phyloP scores from a whole-genome alignment of 2,888 invertebrate genomes.

The Caenorhabditis doughertyi region DNA sequence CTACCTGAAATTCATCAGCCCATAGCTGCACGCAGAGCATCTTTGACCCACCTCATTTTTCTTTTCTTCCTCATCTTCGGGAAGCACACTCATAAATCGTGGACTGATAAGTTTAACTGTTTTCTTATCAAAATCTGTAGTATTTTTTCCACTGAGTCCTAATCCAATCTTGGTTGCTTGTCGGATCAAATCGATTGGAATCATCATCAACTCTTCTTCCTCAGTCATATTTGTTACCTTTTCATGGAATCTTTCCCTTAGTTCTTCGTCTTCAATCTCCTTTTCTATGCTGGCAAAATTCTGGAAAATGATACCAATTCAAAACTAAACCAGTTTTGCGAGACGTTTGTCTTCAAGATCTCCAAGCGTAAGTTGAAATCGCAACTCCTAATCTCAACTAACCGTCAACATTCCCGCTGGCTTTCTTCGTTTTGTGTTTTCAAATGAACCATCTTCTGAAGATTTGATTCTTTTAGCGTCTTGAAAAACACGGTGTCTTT shows the following conservation, averaged over 20 bases:
- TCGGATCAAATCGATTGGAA: slow-evolving; percentile 59
- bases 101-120: slow-evolving; percentile 61
- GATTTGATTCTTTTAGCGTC: slow-evolving; percentile 19
- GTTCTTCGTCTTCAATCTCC: slow-evolving; percentile 61
- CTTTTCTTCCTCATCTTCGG: slow-evolving; percentile 54
- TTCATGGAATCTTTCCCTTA: slow-evolving; percentile 48
- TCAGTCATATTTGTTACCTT: slow-evolving; percentile 61
- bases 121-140: slow-evolving; percentile 49
- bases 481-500: slow-evolving; percentile 41
- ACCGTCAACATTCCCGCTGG: background rate
- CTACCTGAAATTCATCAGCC: slow-evolving; percentile 28
- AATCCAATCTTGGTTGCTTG: slow-evolving; percentile 66
- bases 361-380: no score
- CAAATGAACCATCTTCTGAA: slow-evolving; percentile 1
- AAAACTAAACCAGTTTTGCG: no score
- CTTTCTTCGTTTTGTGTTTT: slow-evolving; percentile 3
- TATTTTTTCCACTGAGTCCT: slow-evolving; percentile 64
- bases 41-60: background rate
- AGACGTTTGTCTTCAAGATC: no score
- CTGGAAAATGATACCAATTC: slow-evolving; percentile 1
- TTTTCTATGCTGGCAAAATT: slow-evolving; percentile 47
- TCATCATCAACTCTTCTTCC: slow-evolving; percentile 54
- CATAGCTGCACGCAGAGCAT: background rate
- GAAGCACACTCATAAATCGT: slow-evolving; percentile 56
- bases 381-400: background rate